Conservation (phyloP, 2,888 invertebrate genomes). For the Calameuta filiformis region DNA sequence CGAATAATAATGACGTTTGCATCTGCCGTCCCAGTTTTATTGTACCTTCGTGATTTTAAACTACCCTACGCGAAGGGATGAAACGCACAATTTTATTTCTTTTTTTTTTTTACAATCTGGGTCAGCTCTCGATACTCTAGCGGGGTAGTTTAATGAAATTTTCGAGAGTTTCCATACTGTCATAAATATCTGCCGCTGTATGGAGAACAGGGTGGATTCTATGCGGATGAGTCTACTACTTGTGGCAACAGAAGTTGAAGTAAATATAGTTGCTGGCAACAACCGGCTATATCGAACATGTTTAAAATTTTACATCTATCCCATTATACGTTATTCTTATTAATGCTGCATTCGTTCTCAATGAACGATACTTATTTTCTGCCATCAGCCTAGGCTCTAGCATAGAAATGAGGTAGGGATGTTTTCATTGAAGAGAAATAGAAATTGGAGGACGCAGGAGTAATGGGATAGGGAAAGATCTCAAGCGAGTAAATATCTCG, state of each 20-base stretch:
- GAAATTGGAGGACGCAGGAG: neutral
- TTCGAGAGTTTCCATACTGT: conserved; percentile 41
- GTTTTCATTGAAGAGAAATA: neutral
- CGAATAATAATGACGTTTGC: neutral
- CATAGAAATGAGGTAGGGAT: neutral
- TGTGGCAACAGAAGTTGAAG: neutral
- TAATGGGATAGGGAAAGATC: neutral
- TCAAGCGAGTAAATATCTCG: conserved; percentile 55
- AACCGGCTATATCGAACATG: neutral
- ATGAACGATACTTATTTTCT: neutral
- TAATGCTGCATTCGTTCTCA: neutral
- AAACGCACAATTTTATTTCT: neutral
- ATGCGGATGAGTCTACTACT: neutral
- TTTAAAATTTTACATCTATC: neutral
- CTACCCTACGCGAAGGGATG: neutral
- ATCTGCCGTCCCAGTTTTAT: neutral
- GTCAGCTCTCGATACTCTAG: conserved; percentile 12
- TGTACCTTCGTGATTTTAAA: neutral
- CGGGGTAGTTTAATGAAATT: conserved; percentile 50
- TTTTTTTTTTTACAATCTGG: neutral
- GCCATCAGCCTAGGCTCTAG: neutral
- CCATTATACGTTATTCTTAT: neutral
- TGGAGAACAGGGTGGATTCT: neutral
- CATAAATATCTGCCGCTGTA: conserved; percentile 34
- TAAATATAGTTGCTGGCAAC: neutral